phyloP scores from a whole-genome alignment of 1,140 invertebrate genomes.

The silkworm (Bombyx mori) region DNA sequence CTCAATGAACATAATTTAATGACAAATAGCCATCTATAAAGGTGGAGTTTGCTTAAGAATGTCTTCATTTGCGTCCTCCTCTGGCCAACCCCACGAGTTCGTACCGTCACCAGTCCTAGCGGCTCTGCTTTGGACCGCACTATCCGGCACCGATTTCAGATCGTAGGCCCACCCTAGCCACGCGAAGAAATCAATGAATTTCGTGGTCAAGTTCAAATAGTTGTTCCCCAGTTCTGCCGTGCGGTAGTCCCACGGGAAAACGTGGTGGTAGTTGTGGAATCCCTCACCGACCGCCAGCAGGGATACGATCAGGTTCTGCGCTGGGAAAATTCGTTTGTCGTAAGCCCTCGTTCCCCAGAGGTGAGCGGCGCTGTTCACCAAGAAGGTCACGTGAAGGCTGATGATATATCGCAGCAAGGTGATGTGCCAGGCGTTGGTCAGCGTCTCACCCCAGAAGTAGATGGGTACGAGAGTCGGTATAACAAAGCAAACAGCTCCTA shows the following conservation, averaged over 20 bases:
- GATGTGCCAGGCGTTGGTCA: constrained; percentile 48
- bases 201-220: constrained; percentile 82
- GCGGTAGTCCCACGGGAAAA: constrained; percentile 93
- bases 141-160: constrained; percentile 79
- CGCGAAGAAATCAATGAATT: constrained; percentile 85
- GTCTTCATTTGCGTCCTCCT: neutral
- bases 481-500: constrained; percentile 7
- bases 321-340: constrained; percentile 66
- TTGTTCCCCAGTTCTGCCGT: constrained; percentile 83
- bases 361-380: constrained; percentile 82
- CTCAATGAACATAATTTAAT: too few relatives aligned
- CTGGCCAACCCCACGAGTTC: constrained; percentile 77
- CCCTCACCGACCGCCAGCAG: constrained; percentile 81
- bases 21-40: too few relatives aligned
- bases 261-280: constrained; percentile 95
- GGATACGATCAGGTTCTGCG: constrained; percentile 8
- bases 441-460: constrained; percentile 84
- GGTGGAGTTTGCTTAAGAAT: too few relatives aligned
- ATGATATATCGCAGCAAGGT: constrained; percentile 79
- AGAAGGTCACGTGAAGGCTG: constrained; percentile 79
- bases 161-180: constrained; percentile 88
- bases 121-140: constrained; percentile 76
- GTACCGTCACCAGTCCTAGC: constrained; percentile 81
- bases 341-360: constrained; percentile 75
- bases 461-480: constrained; percentile 84